Conservation (phyloP, 2,113 vertebrate genomes). For the Suncus etruscus region DNA sequence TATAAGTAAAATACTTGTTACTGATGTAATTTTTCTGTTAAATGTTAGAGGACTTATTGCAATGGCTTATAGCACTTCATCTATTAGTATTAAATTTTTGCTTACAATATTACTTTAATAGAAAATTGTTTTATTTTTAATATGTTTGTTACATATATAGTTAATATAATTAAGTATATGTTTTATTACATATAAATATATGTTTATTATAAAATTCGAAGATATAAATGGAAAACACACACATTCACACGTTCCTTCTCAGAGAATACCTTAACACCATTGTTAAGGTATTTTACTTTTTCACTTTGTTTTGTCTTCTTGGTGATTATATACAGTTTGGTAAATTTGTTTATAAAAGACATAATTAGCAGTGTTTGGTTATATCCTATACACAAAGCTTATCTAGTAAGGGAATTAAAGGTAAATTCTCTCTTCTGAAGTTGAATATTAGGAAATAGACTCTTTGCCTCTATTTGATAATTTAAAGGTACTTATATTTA, state of each 20-base stretch:
- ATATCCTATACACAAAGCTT: conserved; percentile 14
- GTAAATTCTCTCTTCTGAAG: background rate
- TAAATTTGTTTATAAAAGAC: conserved; percentile 44
- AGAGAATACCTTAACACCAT: too few species aligned
- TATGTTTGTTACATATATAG: background rate
- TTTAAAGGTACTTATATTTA: background rate
- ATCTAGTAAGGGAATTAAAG: background rate
- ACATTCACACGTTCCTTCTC: background rate
- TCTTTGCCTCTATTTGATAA: background rate
- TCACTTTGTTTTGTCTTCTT: conserved; percentile 15
- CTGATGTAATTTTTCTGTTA: conserved; percentile 43
- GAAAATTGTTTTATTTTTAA: background rate
- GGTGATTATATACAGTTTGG: conserved; percentile 31
- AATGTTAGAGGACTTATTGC: background rate
- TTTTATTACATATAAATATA: background rate
- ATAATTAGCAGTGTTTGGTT: background rate
- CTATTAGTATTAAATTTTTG: conserved; percentile 17
- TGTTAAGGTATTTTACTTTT: background rate
- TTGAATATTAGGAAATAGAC: background rate
- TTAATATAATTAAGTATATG: too few species aligned
- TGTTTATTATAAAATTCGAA: conserved; percentile 15
- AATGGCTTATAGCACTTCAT: conserved; percentile 33
- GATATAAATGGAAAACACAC: background rate
- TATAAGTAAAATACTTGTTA: conserved; percentile 56
- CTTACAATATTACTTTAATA: conserved; percentile 21